These are phyloP conservation scores for Illadopsis cleaveri DNA, from an alignment of 2,113 vertebrate species.

Conservation along the genomic window DNA sequence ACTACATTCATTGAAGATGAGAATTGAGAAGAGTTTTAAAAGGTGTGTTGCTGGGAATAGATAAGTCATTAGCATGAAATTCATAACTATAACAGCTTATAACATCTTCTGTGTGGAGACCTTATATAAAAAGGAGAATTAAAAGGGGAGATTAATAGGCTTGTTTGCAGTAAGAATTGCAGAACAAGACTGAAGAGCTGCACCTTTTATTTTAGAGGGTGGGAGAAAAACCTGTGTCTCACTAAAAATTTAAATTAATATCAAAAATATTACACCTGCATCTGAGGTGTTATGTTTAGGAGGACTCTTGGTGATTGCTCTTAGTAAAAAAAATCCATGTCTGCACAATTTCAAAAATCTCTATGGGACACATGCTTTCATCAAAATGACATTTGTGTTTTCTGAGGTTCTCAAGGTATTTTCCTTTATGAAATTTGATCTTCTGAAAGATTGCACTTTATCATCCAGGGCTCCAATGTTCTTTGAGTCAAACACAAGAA, in stretches of 20 bases:
- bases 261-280: not conserved
- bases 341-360: not conserved
- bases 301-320: not conserved
- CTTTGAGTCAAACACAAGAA: not conserved
- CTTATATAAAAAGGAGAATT: not conserved
- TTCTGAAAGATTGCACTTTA: not conserved
- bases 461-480: not conserved
- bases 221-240: not conserved
- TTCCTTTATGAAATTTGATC: not conserved
- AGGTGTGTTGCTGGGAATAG: not conserved
- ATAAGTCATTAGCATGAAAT: not conserved
- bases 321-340: not conserved
- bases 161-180: not conserved
- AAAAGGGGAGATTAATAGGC: not conserved
- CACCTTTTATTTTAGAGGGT: not conserved
- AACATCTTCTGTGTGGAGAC: not conserved
- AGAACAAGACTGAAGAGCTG: not conserved
- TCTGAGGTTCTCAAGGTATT: not conserved
- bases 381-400: not conserved
- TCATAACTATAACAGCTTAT: not conserved
- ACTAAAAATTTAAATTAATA: not conserved
- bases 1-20: not conserved
- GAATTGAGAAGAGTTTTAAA: not conserved
- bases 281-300: not conserved
- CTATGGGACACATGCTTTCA: not conserved